Conservation (phyloP, 92 coral and sea anemone species). For the Paramuricea clavata region DNA sequence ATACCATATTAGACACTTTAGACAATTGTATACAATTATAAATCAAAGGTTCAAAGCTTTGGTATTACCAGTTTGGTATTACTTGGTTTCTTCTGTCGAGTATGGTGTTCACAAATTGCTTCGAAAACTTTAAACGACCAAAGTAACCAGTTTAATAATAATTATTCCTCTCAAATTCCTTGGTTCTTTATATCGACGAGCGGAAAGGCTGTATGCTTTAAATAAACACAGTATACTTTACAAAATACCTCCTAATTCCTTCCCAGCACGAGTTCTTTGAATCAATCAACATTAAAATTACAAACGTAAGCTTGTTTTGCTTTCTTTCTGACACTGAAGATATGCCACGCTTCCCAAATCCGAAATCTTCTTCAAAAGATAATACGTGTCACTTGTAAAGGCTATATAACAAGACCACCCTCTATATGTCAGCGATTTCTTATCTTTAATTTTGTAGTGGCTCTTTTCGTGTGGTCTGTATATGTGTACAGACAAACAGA, state of each 20-base stretch:
- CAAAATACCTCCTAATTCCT: not conserved
- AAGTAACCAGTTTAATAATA: too few species aligned
- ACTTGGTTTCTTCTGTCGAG: too few species aligned
- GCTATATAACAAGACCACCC: too few species aligned
- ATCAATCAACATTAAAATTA: not conserved
- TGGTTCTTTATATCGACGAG: not conserved
- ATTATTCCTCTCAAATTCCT: not conserved
- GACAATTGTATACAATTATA: too few species aligned
- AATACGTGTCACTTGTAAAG: too few species aligned
- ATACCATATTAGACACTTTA: too few species aligned
- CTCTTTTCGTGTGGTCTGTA: too few species aligned
- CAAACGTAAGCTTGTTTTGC: not conserved
- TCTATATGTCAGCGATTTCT: not conserved
- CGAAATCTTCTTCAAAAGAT: too few species aligned
- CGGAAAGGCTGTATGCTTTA: not conserved
- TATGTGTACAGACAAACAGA: too few species aligned
- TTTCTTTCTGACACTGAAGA: not conserved
- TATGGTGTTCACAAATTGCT: not conserved
- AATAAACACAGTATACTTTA: not conserved
- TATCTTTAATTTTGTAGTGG: not conserved
- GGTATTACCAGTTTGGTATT: too few species aligned
- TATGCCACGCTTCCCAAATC: not conserved
- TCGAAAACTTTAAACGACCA: not conserved
- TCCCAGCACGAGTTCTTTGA: conserved; percentile 1
- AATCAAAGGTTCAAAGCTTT: too few species aligned